Base-by-base conservation (phyloP, 2,113 vertebrate genomes). In the Elgaria multicarinata region DNA sequence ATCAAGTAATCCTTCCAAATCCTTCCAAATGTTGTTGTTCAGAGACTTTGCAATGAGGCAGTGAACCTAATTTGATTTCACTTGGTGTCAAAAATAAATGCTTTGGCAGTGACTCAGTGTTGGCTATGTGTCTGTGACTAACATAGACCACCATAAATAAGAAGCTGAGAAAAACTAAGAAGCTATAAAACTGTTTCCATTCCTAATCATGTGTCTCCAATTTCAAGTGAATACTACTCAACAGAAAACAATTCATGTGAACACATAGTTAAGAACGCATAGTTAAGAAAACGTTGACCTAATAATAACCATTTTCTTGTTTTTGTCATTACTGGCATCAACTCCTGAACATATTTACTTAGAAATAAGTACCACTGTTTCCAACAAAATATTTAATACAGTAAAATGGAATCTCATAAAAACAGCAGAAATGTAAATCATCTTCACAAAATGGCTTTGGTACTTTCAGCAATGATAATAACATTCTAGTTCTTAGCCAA, bases 71-170 rank as follows among this genome's bases (percentile, higher is more conserved):
- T 98, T 97, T 91, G 9, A 87, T 97, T 98, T 98, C 95, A 96
- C 96, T 98, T 98, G 97, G 97, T 97, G 97, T 97, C 96, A 97
- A 96, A 97, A 98, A 96, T 97, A 98, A 98, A 98, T 98, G 96
- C 90, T 95, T 95, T 96, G 96, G 92, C 96, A 97, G 95, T 98
- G 98, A 98, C 97, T 98, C 98, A 98, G 96, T 94, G 95, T 96
- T 98, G 97, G 97, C 97, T 93, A 90, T 92, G 75, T 95, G 94
- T 90, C 97, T 96, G 97, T 98, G 98, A 99, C 98, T 98, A 98
- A 98, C 92, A 95, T 94, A 96, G 92, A 92, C 93, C 90, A 95
- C 94, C 96, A 97, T 98, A 97, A 98, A 98, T 97, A 96, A 96
- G 86, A 96, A 96, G 90, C 93, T 95, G 95, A 96, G 94, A 97